Percentiles rank a stretch among this genome's conserved stretches.
Evolutionary conservation across 2,888 invertebrate genomes (phyloP).

Genomic region (Entomobrya multifasciata): DNA sequence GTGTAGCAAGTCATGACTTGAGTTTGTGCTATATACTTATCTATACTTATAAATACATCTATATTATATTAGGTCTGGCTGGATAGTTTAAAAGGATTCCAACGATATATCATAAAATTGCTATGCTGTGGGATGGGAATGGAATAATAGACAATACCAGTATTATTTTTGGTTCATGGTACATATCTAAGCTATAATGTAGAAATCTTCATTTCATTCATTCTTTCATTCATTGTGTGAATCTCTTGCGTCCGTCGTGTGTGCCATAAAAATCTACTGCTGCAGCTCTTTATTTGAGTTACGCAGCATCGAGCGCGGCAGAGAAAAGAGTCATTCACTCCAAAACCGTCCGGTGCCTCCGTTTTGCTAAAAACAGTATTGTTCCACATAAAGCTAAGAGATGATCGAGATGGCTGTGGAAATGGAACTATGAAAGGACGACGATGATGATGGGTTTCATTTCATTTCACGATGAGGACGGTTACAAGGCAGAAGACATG

Average conservation of each 20-base stretch:
- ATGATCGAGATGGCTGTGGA: no score
- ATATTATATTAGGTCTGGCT: no score
- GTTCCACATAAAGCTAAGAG: background rate
- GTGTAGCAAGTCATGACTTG: background rate
- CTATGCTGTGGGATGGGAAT: no score
- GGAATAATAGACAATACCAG: no score
- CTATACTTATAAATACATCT: no score
- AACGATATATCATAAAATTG: no score
- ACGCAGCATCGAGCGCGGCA: background rate
- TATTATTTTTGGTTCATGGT: no score
- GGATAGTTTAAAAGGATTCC: no score
- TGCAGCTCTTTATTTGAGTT: background rate
- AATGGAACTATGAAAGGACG: background rate
- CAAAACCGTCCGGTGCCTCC: background rate
- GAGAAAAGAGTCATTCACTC: slow-evolving; percentile 56
- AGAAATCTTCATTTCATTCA: slow-evolving; percentile 18
- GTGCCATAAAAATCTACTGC: slow-evolving; percentile 56
- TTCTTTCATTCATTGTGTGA: background rate
- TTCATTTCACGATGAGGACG: background rate
- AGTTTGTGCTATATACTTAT: background rate
- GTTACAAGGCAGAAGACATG: background rate
- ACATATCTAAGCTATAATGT: no score
- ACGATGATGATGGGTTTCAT: background rate
- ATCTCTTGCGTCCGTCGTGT: slow-evolving; percentile 32
- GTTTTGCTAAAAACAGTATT: background rate